A percentile compares a stretch with the other conserved stretches of the same genome.
These are phyloP conservation scores for Pangasius sanitwongsei DNA, from an alignment of 2,797 vertebrate genomes.

Conservation along the genomic window DNA sequence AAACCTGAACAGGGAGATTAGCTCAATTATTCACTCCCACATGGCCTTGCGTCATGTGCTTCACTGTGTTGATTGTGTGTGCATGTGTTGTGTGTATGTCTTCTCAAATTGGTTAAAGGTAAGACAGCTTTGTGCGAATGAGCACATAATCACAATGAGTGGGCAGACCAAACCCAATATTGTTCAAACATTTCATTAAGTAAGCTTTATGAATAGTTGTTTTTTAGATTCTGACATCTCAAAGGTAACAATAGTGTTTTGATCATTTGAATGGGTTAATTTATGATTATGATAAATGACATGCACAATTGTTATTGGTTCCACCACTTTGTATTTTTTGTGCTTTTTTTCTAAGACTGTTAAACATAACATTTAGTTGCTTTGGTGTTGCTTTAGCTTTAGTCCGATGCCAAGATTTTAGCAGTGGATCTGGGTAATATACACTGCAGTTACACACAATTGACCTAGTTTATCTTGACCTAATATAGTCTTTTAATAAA, in stretches of 20 bases:
- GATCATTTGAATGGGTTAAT: background rate
- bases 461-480: background rate
- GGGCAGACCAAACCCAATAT: background rate
- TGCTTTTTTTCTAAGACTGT: background rate
- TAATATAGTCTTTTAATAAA: background rate
- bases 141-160: background rate
- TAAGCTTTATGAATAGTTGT: background rate
- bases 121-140: background rate
- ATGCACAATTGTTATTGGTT: background rate
- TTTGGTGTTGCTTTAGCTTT: background rate
- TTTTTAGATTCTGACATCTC: background rate
- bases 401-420: background rate
- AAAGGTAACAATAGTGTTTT: background rate
- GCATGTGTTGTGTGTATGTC: background rate
- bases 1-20: conserved; percentile 59
- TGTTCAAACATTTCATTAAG: background rate
- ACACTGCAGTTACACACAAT: background rate
- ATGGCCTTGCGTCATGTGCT: conserved; percentile 45
- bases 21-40: conserved; percentile 61
- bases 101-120: background rate
- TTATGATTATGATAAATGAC: background rate
- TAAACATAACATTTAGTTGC: background rate
- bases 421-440: background rate
- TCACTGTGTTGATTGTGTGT: background rate
- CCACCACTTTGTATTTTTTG: background rate